Percentiles rank a stretch among this genome's conserved stretches.
These are phyloP conservation scores for Petaurus breviceps DNA, from an alignment of 2,113 vertebrate species.

Conservation along the genomic window DNA sequence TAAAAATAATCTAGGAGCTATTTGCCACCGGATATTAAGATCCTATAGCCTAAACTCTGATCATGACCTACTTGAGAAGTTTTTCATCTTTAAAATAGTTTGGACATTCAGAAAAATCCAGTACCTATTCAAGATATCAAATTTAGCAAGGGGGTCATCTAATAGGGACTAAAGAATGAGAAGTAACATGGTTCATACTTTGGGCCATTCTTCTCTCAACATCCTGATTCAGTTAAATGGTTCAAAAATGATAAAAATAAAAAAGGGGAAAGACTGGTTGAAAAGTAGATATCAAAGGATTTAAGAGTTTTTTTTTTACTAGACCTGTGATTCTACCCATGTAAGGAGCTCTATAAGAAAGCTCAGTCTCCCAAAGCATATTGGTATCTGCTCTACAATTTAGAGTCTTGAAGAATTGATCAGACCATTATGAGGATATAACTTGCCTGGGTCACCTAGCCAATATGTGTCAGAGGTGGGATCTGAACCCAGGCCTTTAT, in stretches of 20 bases:
- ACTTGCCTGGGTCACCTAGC: neutral
- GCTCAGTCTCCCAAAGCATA: neutral
- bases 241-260: neutral
- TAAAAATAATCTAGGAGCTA: neutral
- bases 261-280: neutral
- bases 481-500: neutral
- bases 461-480: neutral
- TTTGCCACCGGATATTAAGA: neutral
- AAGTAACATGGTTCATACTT: neutral
- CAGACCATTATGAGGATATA: neutral
- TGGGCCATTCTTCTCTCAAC: neutral
- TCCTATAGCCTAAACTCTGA: neutral
- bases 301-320: neutral
- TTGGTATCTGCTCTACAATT: neutral
- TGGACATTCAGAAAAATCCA: neutral
- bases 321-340: neutral
- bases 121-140: neutral
- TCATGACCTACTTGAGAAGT: neutral
- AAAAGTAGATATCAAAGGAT: neutral
- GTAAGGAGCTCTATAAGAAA: neutral
- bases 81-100: neutral
- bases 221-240: neutral
- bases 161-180: neutral
- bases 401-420: neutral
- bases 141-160: neutral